Conservation (phyloP, 2,888 invertebrate species). For the Selenia dentaria region DNA sequence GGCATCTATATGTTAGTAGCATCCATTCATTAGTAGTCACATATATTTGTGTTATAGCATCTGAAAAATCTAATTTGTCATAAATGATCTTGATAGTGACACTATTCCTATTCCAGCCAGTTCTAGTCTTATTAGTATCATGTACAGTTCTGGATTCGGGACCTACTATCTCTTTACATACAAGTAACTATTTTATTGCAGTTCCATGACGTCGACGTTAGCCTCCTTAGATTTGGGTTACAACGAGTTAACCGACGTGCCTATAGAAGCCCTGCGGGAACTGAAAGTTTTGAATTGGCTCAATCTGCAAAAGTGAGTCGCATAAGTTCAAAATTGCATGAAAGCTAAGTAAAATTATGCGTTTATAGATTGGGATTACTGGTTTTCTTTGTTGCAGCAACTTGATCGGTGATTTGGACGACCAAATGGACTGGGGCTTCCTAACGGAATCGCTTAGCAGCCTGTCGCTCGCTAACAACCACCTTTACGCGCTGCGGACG, state of each 20-base stretch:
- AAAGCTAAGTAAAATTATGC: no score
- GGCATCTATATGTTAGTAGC: no score
- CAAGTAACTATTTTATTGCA: constrained; percentile 67
- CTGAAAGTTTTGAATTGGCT: constrained; percentile 89
- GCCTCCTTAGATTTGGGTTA: constrained; percentile 91
- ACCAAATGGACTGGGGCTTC: constrained; percentile 87
- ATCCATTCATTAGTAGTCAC: no score
- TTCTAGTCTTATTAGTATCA: no score
- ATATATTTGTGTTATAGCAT: no score
- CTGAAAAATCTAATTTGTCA: no score
- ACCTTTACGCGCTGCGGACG: constrained; percentile 77
- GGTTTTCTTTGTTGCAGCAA: constrained; percentile 86
- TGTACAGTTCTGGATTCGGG: no score
- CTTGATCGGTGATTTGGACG: constrained; percentile 77
- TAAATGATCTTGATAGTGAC: no score
- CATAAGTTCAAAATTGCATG: not conserved
- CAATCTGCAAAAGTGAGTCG: constrained; percentile 89
- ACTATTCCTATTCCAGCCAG: no score
- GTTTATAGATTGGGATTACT: no score
- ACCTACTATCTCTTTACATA: no score
- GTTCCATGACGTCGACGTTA: constrained; percentile 90
- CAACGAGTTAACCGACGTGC: constrained; percentile 89
- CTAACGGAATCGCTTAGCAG: constrained; percentile 88
- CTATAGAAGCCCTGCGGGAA: constrained; percentile 86
- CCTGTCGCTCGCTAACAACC: constrained; percentile 91